Base-by-base conservation (phyloP, 2,113 vertebrate genomes). In the Phasianus colchicus region DNA sequence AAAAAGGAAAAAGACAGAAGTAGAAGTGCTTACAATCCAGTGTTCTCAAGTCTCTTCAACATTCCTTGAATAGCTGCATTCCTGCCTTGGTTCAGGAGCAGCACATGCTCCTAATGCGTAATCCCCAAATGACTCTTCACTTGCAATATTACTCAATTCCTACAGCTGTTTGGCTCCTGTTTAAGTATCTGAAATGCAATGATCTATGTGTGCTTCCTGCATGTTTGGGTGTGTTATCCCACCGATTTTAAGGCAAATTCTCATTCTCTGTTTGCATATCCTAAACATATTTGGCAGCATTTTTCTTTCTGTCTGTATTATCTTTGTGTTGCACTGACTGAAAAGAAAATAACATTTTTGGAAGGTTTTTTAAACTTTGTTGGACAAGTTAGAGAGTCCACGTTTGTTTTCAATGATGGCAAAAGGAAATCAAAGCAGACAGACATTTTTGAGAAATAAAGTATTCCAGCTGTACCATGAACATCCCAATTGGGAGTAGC, bases 21-120 rank as follows among this genome's bases (percentile, higher is more conserved):
- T 70, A 76, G 80, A 84, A 65, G 71, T 43, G 48, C 43, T 94
- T 58, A 38, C 93, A 87, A 94, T 95, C 76, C 70, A 60, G 45
- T 73, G 75, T 78, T 72, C 66, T 66, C 17, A 43, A 90, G 80
- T 71, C 36, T 79, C 45, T 83, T 92, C 82, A 60, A 16, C 65
- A 88, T 74, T 75, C 80, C 50, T 76, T 67, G 70, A 81, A 18
- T 52, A 42, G 74, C 55, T 89, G 15, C n/a, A 47, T 69, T 69
- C 76, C 64, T 92, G 60, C 65, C 94, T 79, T 74, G 52, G 70
- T 71, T 79, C 10, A 9, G 69, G 47, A 60, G 54, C 78, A 66
- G 57, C n/a, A 67, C 47, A 36, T 30, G n/a, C 40, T 63, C 61
- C 67, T 54, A 8, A 34, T n/a, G 3, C 13, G 10, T 71, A 89